Base-by-base conservation (phyloP, 1,140 invertebrate species). In the Agrypnia vestita region DNA sequence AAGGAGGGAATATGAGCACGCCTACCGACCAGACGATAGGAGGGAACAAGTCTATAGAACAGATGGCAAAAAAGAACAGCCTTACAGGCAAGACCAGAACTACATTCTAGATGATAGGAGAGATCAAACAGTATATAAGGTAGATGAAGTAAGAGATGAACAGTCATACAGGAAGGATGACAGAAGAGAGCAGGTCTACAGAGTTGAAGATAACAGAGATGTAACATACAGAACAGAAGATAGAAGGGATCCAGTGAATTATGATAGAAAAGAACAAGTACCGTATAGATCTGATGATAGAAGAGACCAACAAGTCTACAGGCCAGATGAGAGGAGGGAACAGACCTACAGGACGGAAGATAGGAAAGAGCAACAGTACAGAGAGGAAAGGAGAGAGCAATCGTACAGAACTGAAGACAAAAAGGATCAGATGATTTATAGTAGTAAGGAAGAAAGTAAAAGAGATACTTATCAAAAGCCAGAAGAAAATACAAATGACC, bases 81-180 rank as follows among this genome's bases (percentile, higher is more conserved):
- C 25, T 61, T 17, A 67, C 51, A 59, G 55, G 11, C 72, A 69
- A 43, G 35, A 35, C 25, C 25, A 35, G 25, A 35, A 35, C 25
- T 35, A 35, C 6, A 46, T 9, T 10, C 35, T 15, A 6, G 49
- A 72, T 72, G 69, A 72, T 11, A 72, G 69, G 21, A 72, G 69
- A 25, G 47, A 72, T 35, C 44, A 46, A 47, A 47, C 56, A 15
- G 19, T 25, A n/a, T 72, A 53, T 10, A 72, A 55, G 21, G 11
- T 21, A 51, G 69, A 72, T 19, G 69, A 72, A 13, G 51, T 46
- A n/a, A 51, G 69, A 72, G 69, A 72, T n/a, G 47, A 72, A 11
- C n/a, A 17, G n/a, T 19, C 61, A 13, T 64, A 64, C 44, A 69
- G 56, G 56, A 61, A 19, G 10, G 56, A 61, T 21, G 56, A 61